Conservation (phyloP, 2,113 vertebrate species). For the Zosterops pallidus region DNA sequence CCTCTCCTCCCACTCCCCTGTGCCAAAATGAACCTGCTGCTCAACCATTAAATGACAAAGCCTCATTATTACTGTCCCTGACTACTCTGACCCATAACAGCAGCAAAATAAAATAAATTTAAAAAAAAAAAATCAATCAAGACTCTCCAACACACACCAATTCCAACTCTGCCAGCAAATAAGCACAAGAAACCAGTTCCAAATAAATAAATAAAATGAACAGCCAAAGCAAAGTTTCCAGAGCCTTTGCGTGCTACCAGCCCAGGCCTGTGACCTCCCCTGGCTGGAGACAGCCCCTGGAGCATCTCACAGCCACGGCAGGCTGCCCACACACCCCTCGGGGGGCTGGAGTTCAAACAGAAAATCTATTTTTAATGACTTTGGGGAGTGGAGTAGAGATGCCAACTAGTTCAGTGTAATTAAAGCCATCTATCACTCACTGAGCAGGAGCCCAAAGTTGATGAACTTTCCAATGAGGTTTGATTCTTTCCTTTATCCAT, state of each 20-base stretch:
- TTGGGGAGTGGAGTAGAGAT: constrained; percentile 74
- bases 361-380: constrained; percentile 95
- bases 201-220: not conserved
- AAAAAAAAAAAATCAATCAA: not conserved
- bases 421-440: constrained; percentile 90
- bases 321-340: constrained; percentile 74
- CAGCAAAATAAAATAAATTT: not conserved
- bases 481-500: constrained; percentile 26
- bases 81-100: not conserved
- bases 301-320: constrained; percentile 70
- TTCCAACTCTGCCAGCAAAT: not conserved
- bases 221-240: not conserved
- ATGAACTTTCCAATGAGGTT: constrained; percentile 74
- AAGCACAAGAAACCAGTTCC: not conserved
- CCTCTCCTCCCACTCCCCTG: not conserved
- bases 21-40: not conserved
- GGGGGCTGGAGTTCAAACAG: constrained; percentile 70
- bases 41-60: not conserved
- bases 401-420: constrained; percentile 84
- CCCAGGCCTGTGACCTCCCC: constrained; percentile 71
- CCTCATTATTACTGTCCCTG: constrained; percentile 12
- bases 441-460: constrained; percentile 69
- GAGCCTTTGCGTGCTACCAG: constrained; percentile 62
- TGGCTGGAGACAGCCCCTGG: constrained; percentile 68
- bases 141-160: not conserved